A percentile compares a stretch with the other conserved stretches of the same genome.
Conservation (phyloP, 1,140 invertebrate species). For the Cydia strobilella region DNA sequence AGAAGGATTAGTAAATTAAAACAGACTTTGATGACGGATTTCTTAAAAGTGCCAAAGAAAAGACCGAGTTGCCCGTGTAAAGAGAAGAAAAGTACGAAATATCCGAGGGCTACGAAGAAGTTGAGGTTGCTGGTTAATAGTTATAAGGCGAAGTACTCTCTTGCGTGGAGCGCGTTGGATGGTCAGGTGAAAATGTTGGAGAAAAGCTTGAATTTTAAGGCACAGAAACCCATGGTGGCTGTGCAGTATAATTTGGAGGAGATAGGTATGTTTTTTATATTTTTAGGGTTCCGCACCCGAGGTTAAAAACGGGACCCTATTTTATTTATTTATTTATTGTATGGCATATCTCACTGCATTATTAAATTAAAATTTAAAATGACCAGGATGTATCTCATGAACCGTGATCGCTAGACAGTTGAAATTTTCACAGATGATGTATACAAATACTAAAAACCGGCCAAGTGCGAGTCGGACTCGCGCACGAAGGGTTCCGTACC, state of each 20-base stretch:
- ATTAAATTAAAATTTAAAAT: too few species aligned
- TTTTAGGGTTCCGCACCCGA: too few species aligned
- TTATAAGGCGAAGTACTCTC: conserved; percentile 45
- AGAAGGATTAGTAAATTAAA: conserved; percentile 50
- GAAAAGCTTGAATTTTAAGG: conserved; percentile 6
- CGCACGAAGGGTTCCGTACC: too few species aligned
- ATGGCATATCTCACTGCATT: too few species aligned
- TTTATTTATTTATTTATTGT: too few species aligned
- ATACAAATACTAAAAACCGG: too few species aligned
- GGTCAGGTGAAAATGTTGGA: conserved; percentile 31
- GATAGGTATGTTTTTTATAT: conserved; percentile 47
- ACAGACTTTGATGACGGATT: conserved; percentile 60
- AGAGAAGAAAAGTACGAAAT: conserved; percentile 36
- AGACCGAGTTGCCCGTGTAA: conserved; percentile 45
- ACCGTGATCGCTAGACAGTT: too few species aligned
- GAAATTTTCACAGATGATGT: too few species aligned
- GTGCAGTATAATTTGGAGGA: conserved; percentile 43
- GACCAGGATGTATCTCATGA: too few species aligned
- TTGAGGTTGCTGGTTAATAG: conserved; percentile 53
- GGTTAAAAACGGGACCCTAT: too few species aligned
- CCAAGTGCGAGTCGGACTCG: too few species aligned
- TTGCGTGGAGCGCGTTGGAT: conserved; percentile 41
- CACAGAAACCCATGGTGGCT: background rate
- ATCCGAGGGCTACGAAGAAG: conserved; percentile 55
- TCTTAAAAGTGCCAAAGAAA: conserved; percentile 41